A percentile compares a stretch with the other conserved stretches of the same genome.
These are phyloP conservation scores for Apotomis turbidana DNA, from an alignment of 2,888 invertebrate genomes.

Conservation along the genomic window DNA sequence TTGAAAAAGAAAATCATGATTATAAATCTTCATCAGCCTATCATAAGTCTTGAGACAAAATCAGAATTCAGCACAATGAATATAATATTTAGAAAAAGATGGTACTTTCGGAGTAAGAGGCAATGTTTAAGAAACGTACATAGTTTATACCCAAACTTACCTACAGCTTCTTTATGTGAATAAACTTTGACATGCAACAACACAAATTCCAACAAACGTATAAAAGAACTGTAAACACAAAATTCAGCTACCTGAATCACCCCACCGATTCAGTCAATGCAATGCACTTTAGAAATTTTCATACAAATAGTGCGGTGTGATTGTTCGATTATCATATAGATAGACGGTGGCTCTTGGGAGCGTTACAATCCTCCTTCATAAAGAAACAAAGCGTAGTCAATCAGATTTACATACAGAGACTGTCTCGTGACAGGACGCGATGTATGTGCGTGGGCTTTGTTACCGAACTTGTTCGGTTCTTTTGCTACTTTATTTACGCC, in stretches of 20 bases:
- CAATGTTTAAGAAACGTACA: no score
- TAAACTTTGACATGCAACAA: neutral
- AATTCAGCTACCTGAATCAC: slow-evolving; percentile 27
- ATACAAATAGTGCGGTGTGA: slow-evolving; percentile 64
- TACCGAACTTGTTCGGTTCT: slow-evolving; percentile 1
- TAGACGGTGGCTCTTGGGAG: slow-evolving; percentile 47
- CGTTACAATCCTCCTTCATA: slow-evolving; percentile 35
- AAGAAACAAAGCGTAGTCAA: slow-evolving; percentile 41
- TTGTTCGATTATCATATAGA: slow-evolving; percentile 69
- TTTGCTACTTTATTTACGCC: neutral
- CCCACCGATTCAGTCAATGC: slow-evolving; percentile 27
- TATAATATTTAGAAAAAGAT: no score
- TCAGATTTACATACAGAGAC: slow-evolving; percentile 41
- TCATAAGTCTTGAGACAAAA: no score
- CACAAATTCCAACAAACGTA: neutral
- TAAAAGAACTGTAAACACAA: neutral
- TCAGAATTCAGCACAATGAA: no score
- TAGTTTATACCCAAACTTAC: no score
- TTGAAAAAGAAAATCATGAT: no score
- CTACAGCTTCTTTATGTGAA: no score
- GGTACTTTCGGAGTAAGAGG: no score
- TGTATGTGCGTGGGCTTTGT: slow-evolving; percentile 5
- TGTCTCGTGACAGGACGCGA: slow-evolving; percentile 19
- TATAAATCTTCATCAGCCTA: no score
- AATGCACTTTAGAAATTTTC: slow-evolving; percentile 59